Base-by-base conservation (phyloP, 2,888 invertebrate genomes). In the Mamestra brassicae region DNA sequence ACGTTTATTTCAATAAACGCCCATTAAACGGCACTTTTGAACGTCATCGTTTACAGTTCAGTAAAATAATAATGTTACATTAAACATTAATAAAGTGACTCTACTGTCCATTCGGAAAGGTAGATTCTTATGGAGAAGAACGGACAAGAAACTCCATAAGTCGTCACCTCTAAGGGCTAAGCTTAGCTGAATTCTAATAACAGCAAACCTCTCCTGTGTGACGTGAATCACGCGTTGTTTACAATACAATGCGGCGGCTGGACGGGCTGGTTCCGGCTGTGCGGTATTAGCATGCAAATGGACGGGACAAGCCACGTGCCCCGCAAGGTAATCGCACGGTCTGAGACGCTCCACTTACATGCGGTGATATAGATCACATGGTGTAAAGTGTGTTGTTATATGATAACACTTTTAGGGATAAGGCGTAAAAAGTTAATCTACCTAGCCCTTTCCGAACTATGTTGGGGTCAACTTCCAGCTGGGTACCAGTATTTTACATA, bases 271-370 rank as follows among this genome's bases (percentile, higher is more conserved):
- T 84, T 84, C 85, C 85, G 78, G 82, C 52, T 34, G 70, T 50
- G 36, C 8, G 15, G 76, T 80, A 90, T 90, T 90, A 85, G 77
- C 87, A 90, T 90, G 90, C 86, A 89, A 90, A 90, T 89, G 84
- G 78, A 77, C 79, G 36, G 84, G 83, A 85, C 88, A 87, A 81
- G 80, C 86, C 81, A 84, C 85, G 84, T 81, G 87, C 76, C 17
- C 69, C 73, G 80, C 83, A 81, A 68, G 73, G 65, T 78, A 78
- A 85, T 82, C 80, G 72, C 66, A 73, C 57, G 75, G 76, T 77
- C 67, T 84, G 74, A 74, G 78, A 73, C 63, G 74, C 74, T 79
- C 76, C 69, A 79, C 71, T 82, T 85, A 81, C 57, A 72, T 26
- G 61, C 36, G 50, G 54, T 68, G 76, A 78, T 64, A 85, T 75